phyloP scores from a whole-genome alignment of 2,113 vertebrate genomes.

The Bothrops jararaca region DNA sequence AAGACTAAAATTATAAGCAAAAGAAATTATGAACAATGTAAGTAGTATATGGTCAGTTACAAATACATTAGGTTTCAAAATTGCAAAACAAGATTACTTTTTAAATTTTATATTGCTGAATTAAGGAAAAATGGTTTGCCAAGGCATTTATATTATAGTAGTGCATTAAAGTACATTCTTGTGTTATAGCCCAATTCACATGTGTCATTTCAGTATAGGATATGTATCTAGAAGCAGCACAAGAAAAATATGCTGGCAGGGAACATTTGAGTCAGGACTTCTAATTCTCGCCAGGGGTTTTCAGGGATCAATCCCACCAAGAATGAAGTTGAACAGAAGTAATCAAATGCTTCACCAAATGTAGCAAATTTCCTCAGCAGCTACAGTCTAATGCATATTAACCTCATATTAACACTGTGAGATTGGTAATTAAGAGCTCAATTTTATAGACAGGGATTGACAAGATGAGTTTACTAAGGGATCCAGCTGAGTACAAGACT shows the following conservation, averaged over 20 bases:
- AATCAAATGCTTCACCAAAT: background rate
- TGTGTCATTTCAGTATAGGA: accelerated
- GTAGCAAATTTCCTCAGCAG: constrained; percentile 2
- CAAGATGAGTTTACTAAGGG: background rate
- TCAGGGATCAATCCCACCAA: background rate
- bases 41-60: background rate
- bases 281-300: background rate
- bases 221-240: background rate
- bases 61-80: background rate
- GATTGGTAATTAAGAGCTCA: background rate
- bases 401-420: background rate
- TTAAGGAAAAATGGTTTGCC: background rate
- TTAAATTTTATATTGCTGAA: background rate
- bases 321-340: constrained; percentile 4
- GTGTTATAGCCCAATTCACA: background rate
- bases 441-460: background rate
- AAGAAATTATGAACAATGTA: background rate
- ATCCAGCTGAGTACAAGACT: background rate
- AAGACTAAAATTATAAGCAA: constrained; percentile 25
- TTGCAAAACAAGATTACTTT: background rate
- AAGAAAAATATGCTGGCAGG: background rate
- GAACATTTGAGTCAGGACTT: background rate
- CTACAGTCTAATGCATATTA: background rate
- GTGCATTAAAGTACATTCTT: background rate
- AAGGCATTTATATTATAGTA: background rate